phyloP scores from a whole-genome alignment of 30 jellyfish, hydroid and myxozoan species.

The Aurelia sp. region DNA sequence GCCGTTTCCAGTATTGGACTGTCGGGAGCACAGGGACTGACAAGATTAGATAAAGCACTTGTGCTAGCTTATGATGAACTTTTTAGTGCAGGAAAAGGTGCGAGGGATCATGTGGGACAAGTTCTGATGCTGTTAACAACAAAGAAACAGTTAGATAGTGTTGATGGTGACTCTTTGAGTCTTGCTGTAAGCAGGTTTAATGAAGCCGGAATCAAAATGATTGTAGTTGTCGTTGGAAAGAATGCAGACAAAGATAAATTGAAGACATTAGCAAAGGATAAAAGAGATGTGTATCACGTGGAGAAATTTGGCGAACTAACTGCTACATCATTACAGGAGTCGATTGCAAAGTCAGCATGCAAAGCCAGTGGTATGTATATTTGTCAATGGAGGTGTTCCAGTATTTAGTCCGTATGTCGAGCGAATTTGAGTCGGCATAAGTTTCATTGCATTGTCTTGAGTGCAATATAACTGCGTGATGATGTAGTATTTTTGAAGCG shows the following conservation, averaged over 20 bases:
- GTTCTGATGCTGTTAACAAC: slow-evolving; percentile 52
- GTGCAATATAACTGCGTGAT: no score
- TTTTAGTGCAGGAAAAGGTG: slow-evolving; percentile 68
- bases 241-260: slow-evolving; percentile 17
- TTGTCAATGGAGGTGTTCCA: no score
- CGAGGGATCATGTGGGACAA: slow-evolving; percentile 58
- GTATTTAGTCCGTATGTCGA: no score
- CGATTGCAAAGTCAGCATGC: slow-evolving; percentile 41
- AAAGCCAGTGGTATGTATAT: slow-evolving; percentile 45
- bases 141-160: slow-evolving; percentile 17
- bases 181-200: slow-evolving; percentile 32
- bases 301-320: slow-evolving; percentile 33
- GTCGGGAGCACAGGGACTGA: slow-evolving; percentile 23
- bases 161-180: slow-evolving; percentile 27
- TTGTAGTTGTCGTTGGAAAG: slow-evolving; percentile 50
- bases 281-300: slow-evolving; percentile 31
- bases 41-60: slow-evolving; percentile 84
- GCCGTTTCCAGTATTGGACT: slow-evolving; percentile 25
- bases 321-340: not conserved
- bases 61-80: slow-evolving; percentile 54
- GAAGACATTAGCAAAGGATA: not conserved
- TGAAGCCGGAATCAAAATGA: slow-evolving; percentile 63
- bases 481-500: no score
- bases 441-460: no score
- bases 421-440: no score